Base-by-base conservation (phyloP, 2,888 invertebrate species). In the Charanyca ferruginea region DNA sequence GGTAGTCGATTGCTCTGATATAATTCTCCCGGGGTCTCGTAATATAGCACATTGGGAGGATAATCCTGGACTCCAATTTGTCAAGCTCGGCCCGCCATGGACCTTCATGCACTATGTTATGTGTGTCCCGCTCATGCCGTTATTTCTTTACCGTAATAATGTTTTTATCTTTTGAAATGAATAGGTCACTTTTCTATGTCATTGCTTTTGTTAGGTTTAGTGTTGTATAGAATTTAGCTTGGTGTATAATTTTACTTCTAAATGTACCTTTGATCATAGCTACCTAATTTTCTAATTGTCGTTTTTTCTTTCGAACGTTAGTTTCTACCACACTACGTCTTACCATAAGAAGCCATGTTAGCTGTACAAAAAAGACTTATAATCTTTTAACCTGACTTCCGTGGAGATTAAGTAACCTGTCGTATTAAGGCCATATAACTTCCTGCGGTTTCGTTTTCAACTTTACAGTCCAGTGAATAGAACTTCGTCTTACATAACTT, bases 11-110 rank as follows among this genome's bases (percentile, higher is more conserved):
- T 65, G 73, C 59, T 53, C 60, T 73, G 77, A 79, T 82, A 59
- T 83, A 80, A 82, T 81, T 79, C 73, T 77, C 60, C 61, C 61
- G 49, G 68, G 79, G 69, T 41, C 35, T 32, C 57, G 69, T 86
- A 87, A 86, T 88, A 83, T 76, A 85, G 80, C 80, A 74, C 84
- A 82, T 83, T 84, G 77, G 67, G 70, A 75, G 89, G 90, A 90
- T 92, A 90, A 93, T 92, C 92, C 89, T 72, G 79, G 79, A 81
- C 83, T 84, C 85, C 91, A 90, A 93, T 93, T 93, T 92, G 90
- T 93, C 91, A 90, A 86, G 89, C 88, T 87, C 80, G 77, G 77
- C 73, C 54, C 69, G 63, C 76, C 77, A 83, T 73, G 79, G 81
- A 73, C 79, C 66, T 78, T 83, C 77, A 83, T 76, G 73, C 81